Base-by-base conservation (phyloP, 2,797 vertebrate genomes). In the Microhierax caerulescens region DNA sequence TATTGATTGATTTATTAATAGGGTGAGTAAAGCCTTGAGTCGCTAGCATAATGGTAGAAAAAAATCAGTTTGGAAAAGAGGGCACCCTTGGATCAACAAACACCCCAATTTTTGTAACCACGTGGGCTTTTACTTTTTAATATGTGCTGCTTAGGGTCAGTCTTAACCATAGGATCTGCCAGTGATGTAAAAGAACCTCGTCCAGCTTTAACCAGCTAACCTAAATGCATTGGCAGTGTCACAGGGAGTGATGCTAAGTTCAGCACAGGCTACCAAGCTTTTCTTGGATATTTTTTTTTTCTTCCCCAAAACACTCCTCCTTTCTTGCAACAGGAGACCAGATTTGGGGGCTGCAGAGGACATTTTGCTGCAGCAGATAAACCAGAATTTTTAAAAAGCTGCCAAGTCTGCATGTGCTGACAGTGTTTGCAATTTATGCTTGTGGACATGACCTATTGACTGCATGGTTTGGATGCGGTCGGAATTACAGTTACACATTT, bases 321-420 rank as follows among this genome's bases (percentile, higher is more conserved):
- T 87, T 88, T 92, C 85, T 91, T 65, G 90, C 96, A 97, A 84
- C 1, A 1, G 82, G 92, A 88, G 90, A 75, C 88, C 59, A 50
- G 76, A 79, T 95, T 51, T 47, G 9, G 82, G 86, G 96, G 92
- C 64, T 95, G 53, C 8, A 79, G 68, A 88, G 61, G 83, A 81
- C 68, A 51, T 88, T 81, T 83, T 89, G 37, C 76, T 93, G 30
- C 51, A 95, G 77, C 11, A 43, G 73, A 95, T 74, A 95, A 90
- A 90, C 48, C 4, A 2, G 45, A 84, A 78, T 91, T 48, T 81
- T 90, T 83, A 84, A n/a, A 76, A 83, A 85, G 92, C 82, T 93
- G 93, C 91, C 90, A 93, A 96, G 78, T 56, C 77, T 95, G 11
- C 77, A 50, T 95, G 96, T 97, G 95, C 95, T 96, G 96, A 96